Evolutionary conservation across 2,797 vertebrate species (phyloP).

Genomic region (Tokudaia muenninki): DNA sequence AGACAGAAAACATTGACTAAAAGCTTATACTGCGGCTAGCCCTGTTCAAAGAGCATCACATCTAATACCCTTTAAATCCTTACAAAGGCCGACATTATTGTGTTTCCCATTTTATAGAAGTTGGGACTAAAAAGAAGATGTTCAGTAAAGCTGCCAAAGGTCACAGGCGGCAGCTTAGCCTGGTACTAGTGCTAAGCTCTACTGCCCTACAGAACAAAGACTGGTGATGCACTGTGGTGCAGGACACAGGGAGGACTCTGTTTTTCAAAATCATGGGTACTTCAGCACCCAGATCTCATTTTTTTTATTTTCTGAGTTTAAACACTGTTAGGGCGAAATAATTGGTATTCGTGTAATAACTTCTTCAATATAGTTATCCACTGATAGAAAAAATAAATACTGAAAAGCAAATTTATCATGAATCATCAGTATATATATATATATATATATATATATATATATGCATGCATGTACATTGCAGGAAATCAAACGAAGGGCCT

Average conservation of each 20-base stretch:
- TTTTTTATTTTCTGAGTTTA: not conserved
- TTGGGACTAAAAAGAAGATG: constrained; percentile 2
- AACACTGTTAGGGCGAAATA: constrained; percentile 15
- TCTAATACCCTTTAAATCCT: not conserved
- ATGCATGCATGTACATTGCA: not conserved
- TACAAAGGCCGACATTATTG: constrained; percentile 24
- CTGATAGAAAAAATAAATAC: constrained; percentile 23
- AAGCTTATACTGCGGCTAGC: not conserved
- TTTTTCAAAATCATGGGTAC: not conserved
- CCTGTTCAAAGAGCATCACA: not conserved
- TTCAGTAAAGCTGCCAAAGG: constrained; percentile 9
- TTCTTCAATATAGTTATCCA: constrained; percentile 23
- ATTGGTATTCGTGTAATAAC: not conserved
- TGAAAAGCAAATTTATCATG: not conserved
- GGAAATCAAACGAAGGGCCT: not conserved
- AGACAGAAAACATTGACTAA: constrained; percentile 27
- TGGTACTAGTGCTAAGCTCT: not conserved
- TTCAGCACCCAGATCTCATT: not conserved
- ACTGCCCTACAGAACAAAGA: not conserved
- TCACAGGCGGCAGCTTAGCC: not conserved
- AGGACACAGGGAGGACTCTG: not conserved
- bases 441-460: too few relatives aligned
- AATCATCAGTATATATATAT: not conserved
- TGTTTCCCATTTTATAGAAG: constrained; percentile 41
- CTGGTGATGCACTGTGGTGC: not conserved